Conservation (phyloP, 2,888 invertebrate genomes). For the Cynaeus angustus region DNA sequence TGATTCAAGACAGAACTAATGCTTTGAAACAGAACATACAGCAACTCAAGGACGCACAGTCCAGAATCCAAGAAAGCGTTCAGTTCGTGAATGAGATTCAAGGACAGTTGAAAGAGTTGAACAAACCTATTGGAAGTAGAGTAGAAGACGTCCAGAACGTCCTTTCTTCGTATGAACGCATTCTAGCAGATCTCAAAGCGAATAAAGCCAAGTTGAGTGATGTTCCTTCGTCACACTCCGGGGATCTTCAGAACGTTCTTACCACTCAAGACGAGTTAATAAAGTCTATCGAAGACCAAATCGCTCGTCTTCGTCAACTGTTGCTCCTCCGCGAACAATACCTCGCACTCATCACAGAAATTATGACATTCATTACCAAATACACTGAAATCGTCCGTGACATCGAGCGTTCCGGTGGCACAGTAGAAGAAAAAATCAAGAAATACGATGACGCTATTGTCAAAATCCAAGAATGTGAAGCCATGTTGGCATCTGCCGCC, state of each 20-base stretch:
- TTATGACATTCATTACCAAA: slow-evolving; percentile 89
- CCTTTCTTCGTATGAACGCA: slow-evolving; percentile 84
- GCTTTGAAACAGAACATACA: slow-evolving; percentile 85
- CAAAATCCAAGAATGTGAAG: slow-evolving; percentile 93
- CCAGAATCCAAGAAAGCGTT: slow-evolving; percentile 85
- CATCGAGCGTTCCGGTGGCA: slow-evolving; percentile 88
- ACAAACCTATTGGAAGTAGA: slow-evolving; percentile 89
- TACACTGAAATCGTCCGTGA: slow-evolving; percentile 89
- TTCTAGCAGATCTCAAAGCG: slow-evolving; percentile 84
- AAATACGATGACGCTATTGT: slow-evolving; percentile 89
- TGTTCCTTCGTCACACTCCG: slow-evolving; percentile 83
- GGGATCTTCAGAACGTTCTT: slow-evolving; percentile 85
- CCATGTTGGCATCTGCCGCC: slow-evolving; percentile 87
- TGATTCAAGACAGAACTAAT: slow-evolving; percentile 84
- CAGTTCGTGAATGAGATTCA: slow-evolving; percentile 89
- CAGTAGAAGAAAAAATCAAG: slow-evolving; percentile 90
- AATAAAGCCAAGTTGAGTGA: slow-evolving; percentile 86
- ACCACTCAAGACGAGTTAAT: slow-evolving; percentile 91
- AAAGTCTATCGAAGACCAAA: slow-evolving; percentile 88
- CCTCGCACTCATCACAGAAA: slow-evolving; percentile 89
- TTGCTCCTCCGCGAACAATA: slow-evolving; percentile 90
- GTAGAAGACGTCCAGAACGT: slow-evolving; percentile 93
- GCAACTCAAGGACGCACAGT: slow-evolving; percentile 87
- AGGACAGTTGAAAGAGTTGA: slow-evolving; percentile 86
- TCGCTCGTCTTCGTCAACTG: slow-evolving; percentile 85